These are phyloP conservation scores for Anseranas semipalmata DNA, from an alignment of 2,113 vertebrate genomes.

Conservation along the genomic window DNA sequence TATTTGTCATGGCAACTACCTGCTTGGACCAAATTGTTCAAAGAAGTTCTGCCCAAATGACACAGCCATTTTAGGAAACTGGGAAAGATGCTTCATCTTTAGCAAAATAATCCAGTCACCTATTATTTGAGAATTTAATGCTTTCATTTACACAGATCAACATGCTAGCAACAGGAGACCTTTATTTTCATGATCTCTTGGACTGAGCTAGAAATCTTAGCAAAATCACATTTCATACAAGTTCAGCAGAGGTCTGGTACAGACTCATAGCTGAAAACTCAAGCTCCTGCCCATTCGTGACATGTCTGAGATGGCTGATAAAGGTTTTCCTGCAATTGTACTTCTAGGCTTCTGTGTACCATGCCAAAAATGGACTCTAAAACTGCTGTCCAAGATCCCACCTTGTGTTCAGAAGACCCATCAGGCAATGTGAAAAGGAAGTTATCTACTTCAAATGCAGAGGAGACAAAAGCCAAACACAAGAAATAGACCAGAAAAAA, in stretches of 20 bases:
- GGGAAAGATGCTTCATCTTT: neutral
- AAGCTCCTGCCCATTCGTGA: neutral
- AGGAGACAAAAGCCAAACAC: slow-evolving; percentile 38
- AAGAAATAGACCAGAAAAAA: neutral
- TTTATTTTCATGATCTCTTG: neutral
- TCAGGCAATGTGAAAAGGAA: neutral
- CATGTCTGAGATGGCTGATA: neutral
- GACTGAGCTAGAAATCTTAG: neutral
- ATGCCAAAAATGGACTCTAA: neutral
- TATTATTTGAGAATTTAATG: neutral
- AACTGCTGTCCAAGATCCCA: neutral
- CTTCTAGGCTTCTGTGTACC: neutral
- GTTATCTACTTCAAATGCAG: slow-evolving; percentile 12
- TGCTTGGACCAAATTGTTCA: neutral
- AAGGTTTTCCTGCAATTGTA: neutral
- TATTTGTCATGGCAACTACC: neutral
- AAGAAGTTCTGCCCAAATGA: neutral
- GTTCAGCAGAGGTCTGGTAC: slow-evolving; percentile 17
- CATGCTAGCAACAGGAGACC: neutral
- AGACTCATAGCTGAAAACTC: neutral
- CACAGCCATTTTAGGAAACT: neutral
- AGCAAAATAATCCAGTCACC: neutral
- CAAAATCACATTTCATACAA: neutral
- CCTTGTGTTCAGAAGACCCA: neutral
- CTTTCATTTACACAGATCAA: neutral